These are phyloP conservation scores for Agrotis puta DNA, from an alignment of 2,888 invertebrate species.

Conservation along the genomic window DNA sequence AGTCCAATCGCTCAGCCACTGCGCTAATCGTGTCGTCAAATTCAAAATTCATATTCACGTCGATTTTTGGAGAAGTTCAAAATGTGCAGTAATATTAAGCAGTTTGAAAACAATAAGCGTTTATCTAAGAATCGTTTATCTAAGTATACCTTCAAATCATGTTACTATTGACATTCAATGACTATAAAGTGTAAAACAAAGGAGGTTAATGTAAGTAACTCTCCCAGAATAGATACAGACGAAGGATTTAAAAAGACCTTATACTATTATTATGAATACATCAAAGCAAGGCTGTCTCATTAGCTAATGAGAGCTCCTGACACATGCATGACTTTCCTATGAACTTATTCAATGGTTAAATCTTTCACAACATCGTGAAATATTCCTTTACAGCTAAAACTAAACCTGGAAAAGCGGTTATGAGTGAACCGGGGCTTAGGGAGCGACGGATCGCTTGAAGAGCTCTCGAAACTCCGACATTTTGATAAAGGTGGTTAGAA, in stretches of 20 bases:
- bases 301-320: neutral
- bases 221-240: neutral
- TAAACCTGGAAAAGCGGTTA: neutral
- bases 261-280: neutral
- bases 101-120: too few species aligned
- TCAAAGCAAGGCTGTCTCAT: neutral
- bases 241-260: neutral
- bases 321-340: neutral
- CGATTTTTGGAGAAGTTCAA: too few species aligned
- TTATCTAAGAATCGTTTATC: too few species aligned
- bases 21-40: too few species aligned
- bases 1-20: too few species aligned
- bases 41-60: too few species aligned
- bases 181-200: too few species aligned
- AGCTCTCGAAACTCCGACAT: conserved; percentile 6
- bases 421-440: too few species aligned
- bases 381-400: neutral
- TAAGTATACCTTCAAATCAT: too few species aligned
- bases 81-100: too few species aligned
- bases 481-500: neutral
- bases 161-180: too few species aligned
- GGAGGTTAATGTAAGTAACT: too few species aligned
- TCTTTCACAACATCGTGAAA: neutral
- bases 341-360: neutral
- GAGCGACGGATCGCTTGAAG: conserved; percentile 5